phyloP scores from a whole-genome alignment of 2,797 vertebrate species.

The Pseudotriccus pelzelni region DNA sequence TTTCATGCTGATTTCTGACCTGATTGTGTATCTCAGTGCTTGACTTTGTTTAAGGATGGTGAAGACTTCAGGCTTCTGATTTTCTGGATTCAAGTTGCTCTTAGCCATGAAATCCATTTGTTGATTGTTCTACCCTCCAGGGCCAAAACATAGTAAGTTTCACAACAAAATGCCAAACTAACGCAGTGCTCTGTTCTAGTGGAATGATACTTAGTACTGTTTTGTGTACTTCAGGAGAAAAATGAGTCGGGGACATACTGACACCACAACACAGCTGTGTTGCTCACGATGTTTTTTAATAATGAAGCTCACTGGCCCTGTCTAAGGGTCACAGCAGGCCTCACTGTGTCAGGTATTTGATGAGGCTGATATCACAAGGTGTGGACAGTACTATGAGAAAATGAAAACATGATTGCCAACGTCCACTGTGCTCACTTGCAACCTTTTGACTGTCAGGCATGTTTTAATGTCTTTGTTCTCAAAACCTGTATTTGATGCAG shows the following conservation, averaged over 20 bases:
- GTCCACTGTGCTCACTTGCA: neutral
- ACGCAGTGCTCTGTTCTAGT: neutral
- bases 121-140: neutral
- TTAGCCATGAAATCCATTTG: conserved; percentile 4
- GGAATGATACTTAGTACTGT: neutral
- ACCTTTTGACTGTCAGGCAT: neutral
- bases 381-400: neutral
- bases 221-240: neutral
- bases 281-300: neutral
- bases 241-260: neutral
- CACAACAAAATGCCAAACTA: neutral
- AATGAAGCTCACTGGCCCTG: neutral
- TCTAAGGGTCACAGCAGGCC: neutral
- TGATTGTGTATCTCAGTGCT: neutral
- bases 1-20: neutral
- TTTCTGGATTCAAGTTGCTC: neutral
- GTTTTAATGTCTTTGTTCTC: neutral
- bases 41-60: neutral
- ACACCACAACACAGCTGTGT: neutral
- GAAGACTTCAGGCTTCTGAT: neutral
- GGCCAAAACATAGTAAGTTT: neutral
- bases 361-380: neutral
- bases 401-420: neutral
- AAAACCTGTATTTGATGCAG: neutral
- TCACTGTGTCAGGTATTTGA: neutral